Percentiles rank a stretch among this genome's conserved stretches.
Evolutionary conservation across 2,797 vertebrate genomes (phyloP).

Genomic region (Schizopygopsis malacanthus): DNA sequence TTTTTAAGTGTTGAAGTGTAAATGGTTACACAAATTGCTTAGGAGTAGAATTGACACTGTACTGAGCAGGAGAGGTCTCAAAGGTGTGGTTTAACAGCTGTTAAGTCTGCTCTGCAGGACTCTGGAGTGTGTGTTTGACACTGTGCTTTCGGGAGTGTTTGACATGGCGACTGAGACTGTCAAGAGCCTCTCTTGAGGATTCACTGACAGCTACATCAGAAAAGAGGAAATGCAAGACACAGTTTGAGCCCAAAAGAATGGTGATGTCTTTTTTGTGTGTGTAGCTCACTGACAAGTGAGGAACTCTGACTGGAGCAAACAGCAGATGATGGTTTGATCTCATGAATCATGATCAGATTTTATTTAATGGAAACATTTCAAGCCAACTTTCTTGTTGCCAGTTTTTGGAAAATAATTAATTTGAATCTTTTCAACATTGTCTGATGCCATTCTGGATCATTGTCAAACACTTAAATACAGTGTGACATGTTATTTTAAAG

Average conservation of each 20-base stretch:
- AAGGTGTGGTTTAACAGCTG: not conserved
- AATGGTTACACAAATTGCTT: not conserved
- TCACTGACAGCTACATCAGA: conserved; percentile 29
- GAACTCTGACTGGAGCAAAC: conserved; percentile 4
- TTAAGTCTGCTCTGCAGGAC: not conserved
- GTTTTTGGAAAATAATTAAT: not conserved
- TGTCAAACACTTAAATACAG: not conserved
- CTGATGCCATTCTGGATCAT: not conserved
- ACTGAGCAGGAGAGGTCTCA: not conserved
- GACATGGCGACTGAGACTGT: not conserved
- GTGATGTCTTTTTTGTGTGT: conserved; percentile 12
- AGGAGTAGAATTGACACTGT: not conserved
- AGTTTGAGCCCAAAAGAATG: conserved; percentile 20
- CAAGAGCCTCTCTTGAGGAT: conserved; percentile 1
- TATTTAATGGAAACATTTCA: conserved; percentile 2
- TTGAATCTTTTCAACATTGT: not conserved
- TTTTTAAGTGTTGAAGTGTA: not conserved
- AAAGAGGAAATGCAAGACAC: conserved; percentile 13
- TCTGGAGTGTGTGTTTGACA: conserved; percentile 11
- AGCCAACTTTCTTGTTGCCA: not conserved
- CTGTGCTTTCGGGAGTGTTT: conserved; percentile 19
- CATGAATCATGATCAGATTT: not conserved
- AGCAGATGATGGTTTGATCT: not conserved
- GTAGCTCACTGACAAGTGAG: conserved; percentile 9
- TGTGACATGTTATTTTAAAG: not conserved